phyloP scores from a whole-genome alignment of 2,113 vertebrate genomes.

The Mirza zaza region DNA sequence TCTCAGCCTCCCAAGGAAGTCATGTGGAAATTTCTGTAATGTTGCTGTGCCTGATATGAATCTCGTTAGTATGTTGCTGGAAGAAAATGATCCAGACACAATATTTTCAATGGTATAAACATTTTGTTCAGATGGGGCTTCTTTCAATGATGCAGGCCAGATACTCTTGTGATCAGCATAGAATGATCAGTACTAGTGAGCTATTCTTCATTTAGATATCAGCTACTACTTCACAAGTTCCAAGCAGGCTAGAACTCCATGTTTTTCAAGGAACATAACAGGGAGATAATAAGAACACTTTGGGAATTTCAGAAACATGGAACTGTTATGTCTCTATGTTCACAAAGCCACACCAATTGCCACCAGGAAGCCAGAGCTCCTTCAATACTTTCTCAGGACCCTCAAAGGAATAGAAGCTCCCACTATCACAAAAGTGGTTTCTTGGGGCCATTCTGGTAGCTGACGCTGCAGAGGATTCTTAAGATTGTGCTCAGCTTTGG shows the following conservation, averaged over 20 bases:
- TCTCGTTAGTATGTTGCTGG: constrained; percentile 65
- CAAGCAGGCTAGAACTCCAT: constrained; percentile 68
- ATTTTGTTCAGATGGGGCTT: constrained; percentile 61
- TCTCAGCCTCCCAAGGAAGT: constrained; percentile 55
- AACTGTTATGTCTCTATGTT: background rate
- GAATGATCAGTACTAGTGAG: constrained; percentile 60
- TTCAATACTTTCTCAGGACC: background rate
- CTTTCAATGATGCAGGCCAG: constrained; percentile 71
- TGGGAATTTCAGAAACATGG: background rate
- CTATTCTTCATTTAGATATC: constrained; percentile 68
- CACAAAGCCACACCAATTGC: background rate
- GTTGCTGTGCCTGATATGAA: constrained; percentile 71
- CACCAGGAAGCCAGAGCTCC: background rate
- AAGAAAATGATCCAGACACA: constrained; percentile 69
- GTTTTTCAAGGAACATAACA: background rate
- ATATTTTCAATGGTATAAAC: constrained; percentile 75
- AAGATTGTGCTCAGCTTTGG: background rate
- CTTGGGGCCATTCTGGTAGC: background rate
- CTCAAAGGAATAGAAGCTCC: background rate
- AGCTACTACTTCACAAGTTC: constrained; percentile 79
- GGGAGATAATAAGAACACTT: background rate
- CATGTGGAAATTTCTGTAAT: constrained; percentile 74
- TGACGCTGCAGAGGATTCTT: background rate
- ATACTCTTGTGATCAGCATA: constrained; percentile 67
- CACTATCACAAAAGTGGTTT: background rate